A percentile compares a stretch with the other conserved stretches of the same genome.
Conservation (phyloP, 2,113 vertebrate species). For the Myotis davidii region DNA sequence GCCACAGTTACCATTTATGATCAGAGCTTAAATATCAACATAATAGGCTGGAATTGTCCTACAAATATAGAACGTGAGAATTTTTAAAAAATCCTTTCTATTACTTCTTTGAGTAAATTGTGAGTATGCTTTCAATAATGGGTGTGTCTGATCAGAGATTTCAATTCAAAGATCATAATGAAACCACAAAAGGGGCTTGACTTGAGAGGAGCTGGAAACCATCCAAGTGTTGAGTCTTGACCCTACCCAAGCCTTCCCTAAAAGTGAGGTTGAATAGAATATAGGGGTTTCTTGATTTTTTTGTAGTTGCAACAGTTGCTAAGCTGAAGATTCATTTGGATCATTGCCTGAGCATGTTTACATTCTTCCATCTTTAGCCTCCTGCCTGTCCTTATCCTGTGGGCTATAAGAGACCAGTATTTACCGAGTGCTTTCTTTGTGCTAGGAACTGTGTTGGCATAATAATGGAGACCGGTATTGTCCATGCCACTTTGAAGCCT, state of each 20-base stretch:
- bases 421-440: conserved; percentile 40
- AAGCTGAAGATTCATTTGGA: conserved; percentile 37
- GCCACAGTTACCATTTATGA: background rate
- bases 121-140: conserved; percentile 54
- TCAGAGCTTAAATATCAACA: conserved; percentile 38
- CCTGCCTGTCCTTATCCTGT: conserved; percentile 15
- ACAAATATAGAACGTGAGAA: background rate
- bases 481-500: background rate
- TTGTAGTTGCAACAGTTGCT: background rate
- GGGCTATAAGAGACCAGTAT: background rate
- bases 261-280: conserved; percentile 12
- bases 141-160: conserved; percentile 49
- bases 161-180: conserved; percentile 18
- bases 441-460: background rate
- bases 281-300: conserved; percentile 8
- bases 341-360: conserved; percentile 55
- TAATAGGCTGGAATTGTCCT: conserved; percentile 42
- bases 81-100: conserved; percentile 3
- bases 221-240: conserved; percentile 19
- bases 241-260: background rate
- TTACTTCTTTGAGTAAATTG: conserved; percentile 26
- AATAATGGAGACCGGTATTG: background rate
- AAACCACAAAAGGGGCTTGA: conserved; percentile 6
- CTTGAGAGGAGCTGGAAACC: conserved; percentile 41
- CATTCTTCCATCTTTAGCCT: conserved; percentile 36